phyloP scores from a whole-genome alignment of 2,888 invertebrate species.

The Spisula subtruncata region DNA sequence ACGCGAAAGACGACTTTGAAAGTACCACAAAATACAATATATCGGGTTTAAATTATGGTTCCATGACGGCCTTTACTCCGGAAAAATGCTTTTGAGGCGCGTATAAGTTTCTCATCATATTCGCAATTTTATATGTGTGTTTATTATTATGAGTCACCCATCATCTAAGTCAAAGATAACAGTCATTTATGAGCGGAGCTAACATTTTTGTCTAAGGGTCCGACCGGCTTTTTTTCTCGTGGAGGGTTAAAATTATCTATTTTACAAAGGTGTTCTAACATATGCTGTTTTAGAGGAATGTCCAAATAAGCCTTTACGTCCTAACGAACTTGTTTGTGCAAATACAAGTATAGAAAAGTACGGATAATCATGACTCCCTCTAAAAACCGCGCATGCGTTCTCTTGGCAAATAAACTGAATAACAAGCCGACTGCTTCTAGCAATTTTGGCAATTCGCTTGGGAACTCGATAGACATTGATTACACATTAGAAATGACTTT shows the following conservation, averaged over 20 bases:
- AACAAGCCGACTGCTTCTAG: background rate
- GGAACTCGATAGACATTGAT: background rate
- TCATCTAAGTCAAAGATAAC: background rate
- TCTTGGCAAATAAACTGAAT: background rate
- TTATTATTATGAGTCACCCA: background rate
- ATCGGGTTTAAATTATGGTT: background rate
- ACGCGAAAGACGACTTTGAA: background rate
- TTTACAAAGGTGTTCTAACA: too few species aligned
- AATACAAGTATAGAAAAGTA: too few species aligned
- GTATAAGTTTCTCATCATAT: slow-evolving; percentile 22
- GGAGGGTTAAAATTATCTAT: too few species aligned
- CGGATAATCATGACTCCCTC: too few species aligned
- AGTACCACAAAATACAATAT: slow-evolving; percentile 1
- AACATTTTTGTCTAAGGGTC: too few species aligned
- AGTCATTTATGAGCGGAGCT: background rate
- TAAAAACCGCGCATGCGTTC: background rate
- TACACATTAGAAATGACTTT: background rate
- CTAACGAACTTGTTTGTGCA: too few species aligned
- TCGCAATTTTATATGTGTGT: background rate
- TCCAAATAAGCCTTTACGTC: too few species aligned
- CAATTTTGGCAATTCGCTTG: background rate
- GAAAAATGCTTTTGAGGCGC: background rate
- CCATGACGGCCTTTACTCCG: background rate
- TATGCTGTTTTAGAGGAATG: too few species aligned
- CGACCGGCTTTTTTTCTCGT: too few species aligned